These are phyloP conservation scores for Eulemur rubriventer DNA, from an alignment of 2,797 vertebrate species.

Conservation along the genomic window DNA sequence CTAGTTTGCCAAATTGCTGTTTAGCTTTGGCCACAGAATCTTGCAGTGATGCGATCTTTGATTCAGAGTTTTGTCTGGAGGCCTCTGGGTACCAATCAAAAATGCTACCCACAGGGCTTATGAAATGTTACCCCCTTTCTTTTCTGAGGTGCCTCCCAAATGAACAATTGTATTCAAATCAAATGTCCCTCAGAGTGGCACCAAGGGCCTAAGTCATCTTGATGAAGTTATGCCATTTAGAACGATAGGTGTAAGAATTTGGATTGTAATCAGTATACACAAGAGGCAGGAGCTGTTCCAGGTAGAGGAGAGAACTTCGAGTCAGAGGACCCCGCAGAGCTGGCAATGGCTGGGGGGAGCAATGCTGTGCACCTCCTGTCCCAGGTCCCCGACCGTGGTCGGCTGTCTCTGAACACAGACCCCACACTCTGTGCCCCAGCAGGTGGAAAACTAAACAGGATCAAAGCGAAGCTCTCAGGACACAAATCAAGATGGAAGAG, in stretches of 20 bases:
- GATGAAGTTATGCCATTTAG: neutral
- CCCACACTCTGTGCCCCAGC: neutral
- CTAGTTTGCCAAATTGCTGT: neutral
- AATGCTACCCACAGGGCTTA: neutral
- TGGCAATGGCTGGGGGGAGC: neutral
- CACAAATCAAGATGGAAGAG: neutral
- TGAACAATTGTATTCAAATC: neutral
- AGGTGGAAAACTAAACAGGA: neutral
- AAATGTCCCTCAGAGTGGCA: neutral
- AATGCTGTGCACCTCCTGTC: neutral
- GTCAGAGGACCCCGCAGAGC: too few relatives aligned
- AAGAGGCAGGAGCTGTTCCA: neutral
- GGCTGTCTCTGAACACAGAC: neutral
- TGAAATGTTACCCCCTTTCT: neutral
- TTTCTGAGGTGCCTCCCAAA: neutral
- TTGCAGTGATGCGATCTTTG: neutral
- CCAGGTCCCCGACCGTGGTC: fast-evolving
- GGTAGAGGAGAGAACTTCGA: neutral
- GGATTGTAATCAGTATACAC: neutral
- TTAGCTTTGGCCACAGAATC: neutral
- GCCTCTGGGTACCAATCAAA: neutral
- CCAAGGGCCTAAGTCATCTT: neutral
- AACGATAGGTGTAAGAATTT: neutral
- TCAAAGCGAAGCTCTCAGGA: neutral
- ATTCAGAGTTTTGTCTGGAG: neutral